phyloP scores from a whole-genome alignment of 2,797 vertebrate species.

The Morus bassanus region DNA sequence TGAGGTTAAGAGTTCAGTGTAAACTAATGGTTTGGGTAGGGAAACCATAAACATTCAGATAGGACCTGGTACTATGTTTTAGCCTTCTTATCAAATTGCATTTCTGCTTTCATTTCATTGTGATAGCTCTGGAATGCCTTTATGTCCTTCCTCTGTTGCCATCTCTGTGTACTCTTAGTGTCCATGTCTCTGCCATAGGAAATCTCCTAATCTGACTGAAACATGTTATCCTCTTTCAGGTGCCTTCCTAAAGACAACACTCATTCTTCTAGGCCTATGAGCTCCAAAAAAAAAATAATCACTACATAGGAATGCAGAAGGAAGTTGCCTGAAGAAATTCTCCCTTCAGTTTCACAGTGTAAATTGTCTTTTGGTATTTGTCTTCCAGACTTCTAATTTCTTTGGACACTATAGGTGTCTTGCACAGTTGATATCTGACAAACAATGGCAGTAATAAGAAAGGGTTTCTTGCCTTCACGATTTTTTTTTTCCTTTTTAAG shows the following conservation, averaged over 20 bases:
- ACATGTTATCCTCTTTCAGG: background rate
- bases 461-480: background rate
- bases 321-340: background rate
- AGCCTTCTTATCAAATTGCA: background rate
- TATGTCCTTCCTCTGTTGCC: background rate
- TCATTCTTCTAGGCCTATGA: background rate
- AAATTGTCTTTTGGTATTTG: background rate
- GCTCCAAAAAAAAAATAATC: background rate
- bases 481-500: background rate
- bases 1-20: background rate
- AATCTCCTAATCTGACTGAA: background rate
- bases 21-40: background rate
- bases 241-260: background rate
- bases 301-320: background rate
- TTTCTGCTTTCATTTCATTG: background rate
- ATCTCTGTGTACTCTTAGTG: background rate
- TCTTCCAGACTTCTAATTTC: background rate
- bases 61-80: background rate
- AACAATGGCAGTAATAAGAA: background rate
- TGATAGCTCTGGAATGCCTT: conserved; percentile 12
- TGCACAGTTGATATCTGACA: background rate
- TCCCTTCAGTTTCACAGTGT: background rate
- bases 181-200: background rate
- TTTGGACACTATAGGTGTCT: background rate
- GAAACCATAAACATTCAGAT: conserved; percentile 15